Evolutionary conservation across 2,888 invertebrate genomes (phyloP).

Genomic region (Eugnorisma glareosa): DNA sequence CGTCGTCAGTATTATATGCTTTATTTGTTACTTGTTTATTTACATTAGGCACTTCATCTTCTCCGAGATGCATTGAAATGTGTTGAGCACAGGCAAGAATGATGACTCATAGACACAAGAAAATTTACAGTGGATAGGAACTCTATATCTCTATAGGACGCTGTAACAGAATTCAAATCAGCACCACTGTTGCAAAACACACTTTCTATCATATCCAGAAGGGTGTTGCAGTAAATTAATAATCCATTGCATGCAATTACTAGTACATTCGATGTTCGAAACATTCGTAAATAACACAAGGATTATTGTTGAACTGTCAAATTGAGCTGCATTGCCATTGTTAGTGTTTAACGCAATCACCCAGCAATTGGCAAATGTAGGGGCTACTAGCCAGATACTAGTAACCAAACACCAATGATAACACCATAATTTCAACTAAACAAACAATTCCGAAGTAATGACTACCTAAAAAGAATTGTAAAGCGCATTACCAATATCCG

Average conservation of each 20-base stretch:
- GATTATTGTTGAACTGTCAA: not conserved
- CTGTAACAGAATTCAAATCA: not conserved
- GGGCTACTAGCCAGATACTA: not conserved
- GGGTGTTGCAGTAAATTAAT: no score
- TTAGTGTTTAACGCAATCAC: not conserved
- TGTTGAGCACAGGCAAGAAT: not conserved
- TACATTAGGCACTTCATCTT: constrained; percentile 5
- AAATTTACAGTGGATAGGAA: no score
- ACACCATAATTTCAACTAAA: constrained; percentile 6
- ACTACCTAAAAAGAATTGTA: constrained; percentile 50
- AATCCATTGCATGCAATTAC: not conserved
- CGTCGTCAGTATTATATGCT: constrained; percentile 11
- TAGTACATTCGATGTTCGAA: not conserved
- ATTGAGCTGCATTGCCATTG: not conserved
- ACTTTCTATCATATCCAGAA: not conserved
- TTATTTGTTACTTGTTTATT: constrained; percentile 24
- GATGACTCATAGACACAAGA: not conserved
- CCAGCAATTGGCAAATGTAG: not conserved
- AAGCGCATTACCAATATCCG: constrained; percentile 58
- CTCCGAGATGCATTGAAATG: not conserved
- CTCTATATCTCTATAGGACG: no score
- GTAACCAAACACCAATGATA: not conserved
- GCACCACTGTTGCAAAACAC: not conserved
- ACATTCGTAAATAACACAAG: not conserved
- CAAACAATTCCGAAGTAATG: constrained; percentile 46